Conservation (phyloP, 2,888 invertebrate species). For the Oxystoma pomonae region DNA sequence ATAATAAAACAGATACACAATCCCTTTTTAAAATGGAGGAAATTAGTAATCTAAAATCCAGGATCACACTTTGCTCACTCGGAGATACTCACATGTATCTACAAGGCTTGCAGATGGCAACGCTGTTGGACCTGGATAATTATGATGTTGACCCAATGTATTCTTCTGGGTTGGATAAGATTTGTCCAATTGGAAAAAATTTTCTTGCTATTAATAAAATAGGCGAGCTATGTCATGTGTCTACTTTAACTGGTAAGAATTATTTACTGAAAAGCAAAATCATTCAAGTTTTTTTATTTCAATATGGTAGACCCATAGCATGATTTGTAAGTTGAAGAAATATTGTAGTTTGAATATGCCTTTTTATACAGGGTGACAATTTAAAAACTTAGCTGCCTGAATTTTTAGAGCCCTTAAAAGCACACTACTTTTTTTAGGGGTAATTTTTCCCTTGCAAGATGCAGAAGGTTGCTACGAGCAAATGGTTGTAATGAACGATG, state of each 20-base stretch:
- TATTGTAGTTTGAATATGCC: too few relatives aligned
- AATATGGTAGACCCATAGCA: too few relatives aligned
- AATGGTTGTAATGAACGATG: not conserved
- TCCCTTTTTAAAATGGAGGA: not conserved
- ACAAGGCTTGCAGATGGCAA: not conserved
- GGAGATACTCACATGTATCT: slow-evolving; percentile 6
- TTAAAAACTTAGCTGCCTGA: too few relatives aligned
- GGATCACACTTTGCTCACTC: slow-evolving; percentile 5
- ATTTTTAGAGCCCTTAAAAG: too few relatives aligned
- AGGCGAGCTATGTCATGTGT: not conserved
- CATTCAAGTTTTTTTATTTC: too few relatives aligned
- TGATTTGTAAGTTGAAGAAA: too few relatives aligned
- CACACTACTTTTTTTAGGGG: too few relatives aligned
- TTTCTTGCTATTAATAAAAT: not conserved
- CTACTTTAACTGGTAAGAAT: not conserved
- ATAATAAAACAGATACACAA: not conserved
- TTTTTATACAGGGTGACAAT: too few relatives aligned
- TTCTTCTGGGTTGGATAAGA: not conserved
- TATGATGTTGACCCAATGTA: not conserved
- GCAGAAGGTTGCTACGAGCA: not conserved
- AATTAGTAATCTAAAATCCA: not conserved
- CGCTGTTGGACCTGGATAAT: slow-evolving; percentile 10
- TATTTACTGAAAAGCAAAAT: too few relatives aligned
- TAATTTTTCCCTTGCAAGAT: too few relatives aligned
- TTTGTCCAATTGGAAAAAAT: not conserved